These are phyloP conservation scores for Chydorus sphaericus DNA, from an alignment of 2,888 invertebrate species.

Conservation along the genomic window DNA sequence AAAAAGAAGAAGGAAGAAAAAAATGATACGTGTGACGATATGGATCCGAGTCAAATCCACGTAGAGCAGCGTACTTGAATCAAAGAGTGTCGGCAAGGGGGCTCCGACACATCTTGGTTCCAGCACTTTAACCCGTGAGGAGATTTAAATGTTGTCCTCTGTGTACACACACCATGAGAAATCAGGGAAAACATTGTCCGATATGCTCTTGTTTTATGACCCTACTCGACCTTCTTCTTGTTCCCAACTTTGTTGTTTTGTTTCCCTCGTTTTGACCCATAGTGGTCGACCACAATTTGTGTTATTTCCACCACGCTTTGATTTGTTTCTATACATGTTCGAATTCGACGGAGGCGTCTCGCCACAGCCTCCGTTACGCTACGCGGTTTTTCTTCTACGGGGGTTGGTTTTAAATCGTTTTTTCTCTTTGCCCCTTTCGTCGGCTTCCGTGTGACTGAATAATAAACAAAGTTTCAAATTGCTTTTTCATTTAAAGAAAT, in stretches of 20 bases:
- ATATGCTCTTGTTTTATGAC: neutral
- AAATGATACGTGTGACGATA: too few species aligned
- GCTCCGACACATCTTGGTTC: too few species aligned
- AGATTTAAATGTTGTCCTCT: neutral
- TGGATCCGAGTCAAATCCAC: too few species aligned
- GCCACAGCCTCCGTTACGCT: neutral
- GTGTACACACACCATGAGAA: neutral
- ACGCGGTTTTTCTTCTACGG: neutral
- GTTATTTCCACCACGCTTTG: conserved; percentile 5
- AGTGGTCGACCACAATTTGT: conserved; percentile 5
- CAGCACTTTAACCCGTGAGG: conserved; percentile 4
- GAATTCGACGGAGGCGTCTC: neutral
- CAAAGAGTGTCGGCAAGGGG: too few species aligned
- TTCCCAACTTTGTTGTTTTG: neutral
- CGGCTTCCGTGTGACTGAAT: too few species aligned
- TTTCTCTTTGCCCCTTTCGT: too few species aligned
- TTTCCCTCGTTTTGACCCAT: neutral
- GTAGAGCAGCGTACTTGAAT: too few species aligned
- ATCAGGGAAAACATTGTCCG: neutral
- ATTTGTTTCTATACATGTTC: neutral
- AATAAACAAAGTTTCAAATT: too few species aligned
- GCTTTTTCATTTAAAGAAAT: too few species aligned
- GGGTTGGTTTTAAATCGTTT: too few species aligned
- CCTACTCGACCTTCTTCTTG: neutral
- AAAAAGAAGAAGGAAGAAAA: too few species aligned